Base-by-base conservation (phyloP, 2,888 invertebrate species). In the Halictus quadricinctus region DNA sequence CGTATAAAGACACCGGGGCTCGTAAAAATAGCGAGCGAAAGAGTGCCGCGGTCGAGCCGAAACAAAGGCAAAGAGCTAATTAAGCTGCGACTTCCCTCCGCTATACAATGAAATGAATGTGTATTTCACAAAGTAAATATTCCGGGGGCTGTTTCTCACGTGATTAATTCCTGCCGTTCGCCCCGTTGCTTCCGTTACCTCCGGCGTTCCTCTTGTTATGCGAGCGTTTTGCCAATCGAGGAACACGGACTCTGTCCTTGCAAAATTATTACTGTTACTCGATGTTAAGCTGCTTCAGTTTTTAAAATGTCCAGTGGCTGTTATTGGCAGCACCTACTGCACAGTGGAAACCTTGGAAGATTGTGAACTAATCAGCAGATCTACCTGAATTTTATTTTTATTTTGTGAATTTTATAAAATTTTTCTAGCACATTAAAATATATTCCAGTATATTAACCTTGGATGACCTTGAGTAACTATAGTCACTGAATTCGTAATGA, bases 1-100 rank as follows among this genome's bases (percentile, higher is more conserved):
- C 87, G 76, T 88, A 89, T 85, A 87, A 90, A 88, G 72, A 85
- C 36, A 54, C 66, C 72, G 74, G n/a, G 64, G 73, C 50, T 86
- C 87, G 88, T 90, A 90, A 89, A 91, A 90, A 87, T 82, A 5
- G 70, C 72, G 75, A 79, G 69, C 75, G 46, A 83, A 79, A 25
- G 43, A 18, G 41, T 15, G 21, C 25, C 66, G 54, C 46, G 15
- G 64, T 66, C 72, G 74, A 73, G 75, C 10, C 74, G 75, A 83
- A 81, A 81, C 85, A 76, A 77, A 83, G 81, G 79, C 78, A 76
- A 87, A 86, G 89, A 83, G 85, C 86, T 91, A 91, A 91, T 91
- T 90, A 91, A 91, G 88, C 88, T 79, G 88, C 79, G 89, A 82
- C 84, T 79, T 36, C 60, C 18, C 50, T n/a, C 41, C 21, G 79